Evolutionary conservation across 1,140 invertebrate species (phyloP).

Genomic region (Brachionus asplanchnoidis): DNA sequence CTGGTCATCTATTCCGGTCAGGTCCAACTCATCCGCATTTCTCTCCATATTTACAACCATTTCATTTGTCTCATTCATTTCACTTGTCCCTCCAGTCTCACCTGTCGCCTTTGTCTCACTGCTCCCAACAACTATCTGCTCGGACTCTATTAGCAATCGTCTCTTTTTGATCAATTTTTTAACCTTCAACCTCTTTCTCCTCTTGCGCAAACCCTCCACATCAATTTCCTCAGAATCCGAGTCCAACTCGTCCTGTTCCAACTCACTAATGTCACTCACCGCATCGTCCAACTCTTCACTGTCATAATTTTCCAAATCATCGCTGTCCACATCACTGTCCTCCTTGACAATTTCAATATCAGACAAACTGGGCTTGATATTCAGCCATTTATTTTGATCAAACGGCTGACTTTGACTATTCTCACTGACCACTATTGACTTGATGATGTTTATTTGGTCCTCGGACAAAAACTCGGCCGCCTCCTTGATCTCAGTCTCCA

Average conservation of each 20-base stretch:
- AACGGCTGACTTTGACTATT: background rate
- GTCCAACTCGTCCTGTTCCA: background rate
- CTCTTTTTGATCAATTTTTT: slow-evolving; percentile 16
- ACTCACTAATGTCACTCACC: background rate
- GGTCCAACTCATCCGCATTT: slow-evolving; percentile 65
- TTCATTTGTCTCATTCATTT: too few relatives aligned
- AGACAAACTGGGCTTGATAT: slow-evolving; percentile 3
- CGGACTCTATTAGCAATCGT: background rate
- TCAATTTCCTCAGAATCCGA: background rate
- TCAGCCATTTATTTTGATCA: background rate
- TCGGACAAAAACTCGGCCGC: slow-evolving; percentile 38
- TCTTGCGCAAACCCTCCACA: background rate
- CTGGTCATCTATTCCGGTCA: slow-evolving; percentile 76
- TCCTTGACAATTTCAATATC: background rate
- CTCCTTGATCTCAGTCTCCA: slow-evolving; percentile 12
- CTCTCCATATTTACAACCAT: background rate
- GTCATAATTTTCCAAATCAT: slow-evolving; percentile 1
- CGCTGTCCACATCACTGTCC: background rate
- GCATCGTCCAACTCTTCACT: background rate
- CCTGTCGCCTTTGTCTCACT: too few relatives aligned
- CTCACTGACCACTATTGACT: background rate
- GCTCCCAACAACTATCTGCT: too few relatives aligned
- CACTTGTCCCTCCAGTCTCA: too few relatives aligned
- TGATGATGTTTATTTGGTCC: slow-evolving; percentile 33
- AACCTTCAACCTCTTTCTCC: background rate